phyloP scores from a whole-genome alignment of 2,888 invertebrate genomes.

The Nephrotoma guestfalica region DNA sequence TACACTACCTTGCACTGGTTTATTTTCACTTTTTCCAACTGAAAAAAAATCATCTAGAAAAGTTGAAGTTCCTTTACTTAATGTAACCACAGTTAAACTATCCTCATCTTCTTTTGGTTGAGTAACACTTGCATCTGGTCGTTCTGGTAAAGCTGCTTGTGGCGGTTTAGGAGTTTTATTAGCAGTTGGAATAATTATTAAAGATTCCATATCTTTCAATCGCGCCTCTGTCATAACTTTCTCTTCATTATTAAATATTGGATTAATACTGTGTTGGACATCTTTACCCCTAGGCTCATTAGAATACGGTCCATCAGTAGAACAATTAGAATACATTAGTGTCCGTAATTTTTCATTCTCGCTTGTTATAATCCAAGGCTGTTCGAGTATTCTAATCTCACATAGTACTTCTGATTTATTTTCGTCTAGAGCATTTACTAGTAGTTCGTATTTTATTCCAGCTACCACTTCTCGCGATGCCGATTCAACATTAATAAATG shows the following conservation, averaged over 20 bases:
- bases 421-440: constrained; percentile 24
- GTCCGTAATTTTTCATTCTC: constrained; percentile 44
- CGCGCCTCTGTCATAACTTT: constrained; percentile 24
- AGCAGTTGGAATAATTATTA: neutral
- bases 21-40: neutral
- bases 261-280: constrained; percentile 24
- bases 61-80: neutral
- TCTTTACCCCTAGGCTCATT: neutral
- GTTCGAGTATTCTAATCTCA: constrained; percentile 45
- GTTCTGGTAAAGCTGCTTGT: neutral
- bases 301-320: constrained; percentile 16
- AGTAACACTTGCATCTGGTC: neutral
- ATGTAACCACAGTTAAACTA: neutral
- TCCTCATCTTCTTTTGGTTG: neutral
- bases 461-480: constrained; percentile 29
- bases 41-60: neutral
- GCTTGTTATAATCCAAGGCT: constrained; percentile 44
- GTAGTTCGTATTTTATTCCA: constrained; percentile 27
- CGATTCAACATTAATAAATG: constrained; percentile 28
- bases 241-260: constrained; percentile 24
- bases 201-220: constrained; percentile 25
- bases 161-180: neutral
- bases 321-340: constrained; percentile 51
- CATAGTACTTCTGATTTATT: constrained; percentile 33
- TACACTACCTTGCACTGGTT: neutral